These are phyloP conservation scores for Orchesellides sinensis DNA, from an alignment of 2,888 invertebrate genomes.

Conservation along the genomic window DNA sequence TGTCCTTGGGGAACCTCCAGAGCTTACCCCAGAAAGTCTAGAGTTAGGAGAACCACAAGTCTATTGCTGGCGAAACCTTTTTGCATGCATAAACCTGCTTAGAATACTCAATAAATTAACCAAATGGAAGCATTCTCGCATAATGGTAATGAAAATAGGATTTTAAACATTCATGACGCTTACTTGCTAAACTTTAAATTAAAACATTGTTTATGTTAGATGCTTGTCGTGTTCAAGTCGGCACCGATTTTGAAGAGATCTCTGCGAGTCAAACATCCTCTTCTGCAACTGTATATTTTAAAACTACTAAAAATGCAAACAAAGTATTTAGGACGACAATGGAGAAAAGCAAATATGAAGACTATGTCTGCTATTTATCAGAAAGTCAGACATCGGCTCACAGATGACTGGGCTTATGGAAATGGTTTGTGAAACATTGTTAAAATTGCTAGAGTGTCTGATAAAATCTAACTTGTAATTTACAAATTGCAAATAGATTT, in stretches of 20 bases:
- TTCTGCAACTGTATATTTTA: constrained; percentile 98
- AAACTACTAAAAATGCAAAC: constrained; percentile 99
- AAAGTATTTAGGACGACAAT: constrained; percentile 98
- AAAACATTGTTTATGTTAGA: constrained; percentile 79
- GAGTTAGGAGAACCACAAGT: constrained; percentile 90
- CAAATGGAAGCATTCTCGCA: constrained; percentile 99
- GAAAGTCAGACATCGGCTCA: constrained; percentile 95
- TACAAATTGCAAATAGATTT: constrained; percentile 82
- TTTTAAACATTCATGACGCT: not conserved
- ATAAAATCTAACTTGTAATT: not conserved
- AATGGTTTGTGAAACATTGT: constrained; percentile 82
- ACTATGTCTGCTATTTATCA: constrained; percentile 99
- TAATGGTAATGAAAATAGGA: constrained; percentile 83
- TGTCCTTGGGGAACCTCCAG: constrained; percentile 96
- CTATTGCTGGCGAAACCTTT: constrained; percentile 98
- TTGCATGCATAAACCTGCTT: constrained; percentile 97
- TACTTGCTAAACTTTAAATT: not conserved
- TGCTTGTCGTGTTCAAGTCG: constrained; percentile 99
- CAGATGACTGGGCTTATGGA: constrained; percentile 99
- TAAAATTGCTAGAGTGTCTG: not conserved
- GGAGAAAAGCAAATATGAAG: constrained; percentile 99
- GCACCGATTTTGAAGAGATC: constrained; percentile 98
- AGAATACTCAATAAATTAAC: constrained; percentile 98
- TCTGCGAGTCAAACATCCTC: constrained; percentile 94
- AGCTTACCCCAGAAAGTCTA: constrained; percentile 93